Evolutionary conservation across 2,113 vertebrate genomes (phyloP), one percentile per base, ranked within the genome.

Genomic region (Pleuronectes platessa): DNA sequence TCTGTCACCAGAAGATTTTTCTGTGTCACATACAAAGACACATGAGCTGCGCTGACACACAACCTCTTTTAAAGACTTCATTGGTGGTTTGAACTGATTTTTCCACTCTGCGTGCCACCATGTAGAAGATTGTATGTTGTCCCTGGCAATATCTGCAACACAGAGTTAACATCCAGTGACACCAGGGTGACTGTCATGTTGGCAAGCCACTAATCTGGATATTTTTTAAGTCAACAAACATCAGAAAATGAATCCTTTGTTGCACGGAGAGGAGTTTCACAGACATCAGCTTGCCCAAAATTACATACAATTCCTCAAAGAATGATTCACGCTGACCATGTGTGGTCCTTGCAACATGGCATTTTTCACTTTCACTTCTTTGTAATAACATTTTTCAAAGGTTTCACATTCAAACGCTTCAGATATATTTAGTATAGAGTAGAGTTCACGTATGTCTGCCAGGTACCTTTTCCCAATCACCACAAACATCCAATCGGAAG

Each of bases 41-140:
- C 35, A 76, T 12, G 45, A 47, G 49, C 21, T 21, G 13, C 15
- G 3, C 64, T 11, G 81, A 74, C 61, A 70, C 35, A 26, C 40
- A 42, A 54, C 20, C 53, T 17, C 40, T 61, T 54, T 76, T 64
- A 60, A 76, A 64, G 54, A 45, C 37, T 61, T 49, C 4, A 49
- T 74, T 71, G 71, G 83, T 82, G 83, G 79, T 75, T 75, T 68
- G 27, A 45, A 21, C 61, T 63, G 56, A 78, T 51, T 76, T 81
- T 68, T 49, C 45, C 45, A 49, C 15, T 49, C 45, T 49, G 15
- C 45, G 15, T 49, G 45, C 54, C 64, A 54, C 31, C 61, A 37
- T 4, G 31, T 62, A 26, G 20, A 61, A 58, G 68, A 51, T 45
- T 82, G 73, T 82, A 69, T 75, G 61, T 72, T 78, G 74, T 81